A percentile compares a stretch with the other conserved stretches of the same genome.
These are phyloP conservation scores for Cynopterus brachyotis DNA, from an alignment of 2,113 vertebrate genomes.

Conservation along the genomic window DNA sequence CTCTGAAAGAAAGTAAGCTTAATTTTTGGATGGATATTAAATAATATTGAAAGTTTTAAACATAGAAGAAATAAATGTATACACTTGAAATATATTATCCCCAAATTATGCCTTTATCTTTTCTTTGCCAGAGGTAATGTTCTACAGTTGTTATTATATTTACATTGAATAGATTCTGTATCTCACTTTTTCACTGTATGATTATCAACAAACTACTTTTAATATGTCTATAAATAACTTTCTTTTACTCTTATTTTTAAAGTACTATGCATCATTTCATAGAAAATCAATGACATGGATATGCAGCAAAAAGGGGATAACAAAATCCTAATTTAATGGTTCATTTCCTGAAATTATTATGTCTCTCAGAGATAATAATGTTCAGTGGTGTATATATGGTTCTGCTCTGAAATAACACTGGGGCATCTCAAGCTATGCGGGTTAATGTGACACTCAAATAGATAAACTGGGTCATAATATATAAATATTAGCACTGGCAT, in stretches of 20 bases:
- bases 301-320: conserved; percentile 7
- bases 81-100: not conserved
- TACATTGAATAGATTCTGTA: not conserved
- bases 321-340: conserved; percentile 65
- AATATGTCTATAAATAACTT: conserved; percentile 39
- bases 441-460: conserved; percentile 42
- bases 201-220: conserved; percentile 64
- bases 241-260: conserved; percentile 68
- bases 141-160: conserved; percentile 22
- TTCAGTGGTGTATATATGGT: conserved; percentile 54
- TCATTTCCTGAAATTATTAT: conserved; percentile 73
- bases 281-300: conserved; percentile 55
- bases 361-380: conserved; percentile 56
- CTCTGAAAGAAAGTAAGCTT: not conserved
- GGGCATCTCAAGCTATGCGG: not conserved
- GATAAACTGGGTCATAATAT: conserved; percentile 31
- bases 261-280: conserved; percentile 54
- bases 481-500: conserved; percentile 29
- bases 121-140: conserved; percentile 26
- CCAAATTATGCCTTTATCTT: not conserved
- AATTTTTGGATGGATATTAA: not conserved
- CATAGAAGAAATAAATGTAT: not conserved
- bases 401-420: conserved; percentile 57
- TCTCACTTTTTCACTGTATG: conserved; percentile 57
- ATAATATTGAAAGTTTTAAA: conserved; percentile 24